Base-by-base conservation (phyloP, 1,140 invertebrate species). In the Drosophila setifemur region DNA sequence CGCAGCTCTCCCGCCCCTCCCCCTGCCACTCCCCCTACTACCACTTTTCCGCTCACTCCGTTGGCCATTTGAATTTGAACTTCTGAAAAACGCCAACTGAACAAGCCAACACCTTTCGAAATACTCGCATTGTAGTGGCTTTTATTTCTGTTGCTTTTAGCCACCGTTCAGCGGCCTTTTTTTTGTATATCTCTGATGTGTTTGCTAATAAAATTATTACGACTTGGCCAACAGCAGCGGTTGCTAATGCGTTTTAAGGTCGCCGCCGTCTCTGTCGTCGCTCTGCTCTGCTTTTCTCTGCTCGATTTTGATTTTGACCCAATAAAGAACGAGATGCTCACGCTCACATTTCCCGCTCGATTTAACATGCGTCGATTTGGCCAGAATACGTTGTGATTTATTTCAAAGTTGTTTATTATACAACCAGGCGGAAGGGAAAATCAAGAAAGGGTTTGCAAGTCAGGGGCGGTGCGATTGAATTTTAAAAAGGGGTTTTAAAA, bases 141-240 rank as follows among this genome's bases (percentile, higher is more conserved):
- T 49, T 70, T 71, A 71, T 58, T 48, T 70, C 31, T 42, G 19
- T 25, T 61, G 57, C 57, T 42, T n/a, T 57, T 29, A 18, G 55
- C 50, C 35, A 14, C 26, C 8, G 57, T 7, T 9, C 21, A 60
- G 45, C 44, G 43, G 52, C 48, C n/a, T 44, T 39, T 35, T 52
- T 67, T 47, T 35, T 35, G 29, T 57, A 29, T 50, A 58, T 49
- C 79, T 79, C 64, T 85, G 57, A 73, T 85, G 72, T 86, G 72
- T 86, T 85, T 85, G 81, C 81, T 68, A 85, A 85, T 85, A 85
- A 85, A 85, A 85, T 85, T 85, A 86, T 85, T 81, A 86, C 58
- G 55, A 75, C 76, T 86, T 57, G 77, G 63, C 58, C 74, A 39
- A 60, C 14, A 6, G 14, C 54, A 57, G 52, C 49, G 67, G 43